Evolutionary conservation across 2,797 vertebrate genomes (phyloP).

Genomic region (Gallinago solitaria): DNA sequence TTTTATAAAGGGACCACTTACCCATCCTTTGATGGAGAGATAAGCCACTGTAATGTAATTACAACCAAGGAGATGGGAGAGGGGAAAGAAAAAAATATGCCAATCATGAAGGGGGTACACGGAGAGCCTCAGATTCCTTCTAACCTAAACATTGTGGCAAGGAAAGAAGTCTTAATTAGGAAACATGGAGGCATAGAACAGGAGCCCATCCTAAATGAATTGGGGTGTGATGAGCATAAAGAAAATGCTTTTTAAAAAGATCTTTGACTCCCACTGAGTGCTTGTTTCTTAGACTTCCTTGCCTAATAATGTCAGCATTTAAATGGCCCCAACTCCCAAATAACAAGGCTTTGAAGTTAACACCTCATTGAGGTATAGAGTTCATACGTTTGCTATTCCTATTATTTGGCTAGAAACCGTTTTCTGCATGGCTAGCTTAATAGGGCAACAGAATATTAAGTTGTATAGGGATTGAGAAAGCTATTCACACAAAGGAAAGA

Average conservation of each 20-base stretch:
- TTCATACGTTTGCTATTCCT: constrained; percentile 76
- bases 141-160: constrained; percentile 71
- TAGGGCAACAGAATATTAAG: constrained; percentile 76
- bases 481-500: constrained; percentile 75
- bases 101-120: constrained; percentile 34
- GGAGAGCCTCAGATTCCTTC: constrained; percentile 64
- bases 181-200: constrained; percentile 67
- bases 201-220: constrained; percentile 75
- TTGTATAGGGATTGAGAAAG: constrained; percentile 72
- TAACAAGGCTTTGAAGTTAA: constrained; percentile 76
- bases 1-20: constrained; percentile 58
- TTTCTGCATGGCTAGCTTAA: constrained; percentile 78
- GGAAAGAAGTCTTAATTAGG: constrained; percentile 75
- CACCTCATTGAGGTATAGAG: constrained; percentile 78
- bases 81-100: constrained; percentile 63
- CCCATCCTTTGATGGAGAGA: constrained; percentile 70
- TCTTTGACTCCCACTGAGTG: constrained; percentile 77
- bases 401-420: constrained; percentile 71
- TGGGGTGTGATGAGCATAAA: constrained; percentile 74
- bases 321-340: constrained; percentile 70
- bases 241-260: constrained; percentile 76
- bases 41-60: constrained; percentile 67
- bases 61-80: constrained; percentile 59
- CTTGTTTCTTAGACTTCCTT: constrained; percentile 77
- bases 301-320: constrained; percentile 77